phyloP scores from a whole-genome alignment of 2,888 invertebrate genomes.

The Eudemis profundana region DNA sequence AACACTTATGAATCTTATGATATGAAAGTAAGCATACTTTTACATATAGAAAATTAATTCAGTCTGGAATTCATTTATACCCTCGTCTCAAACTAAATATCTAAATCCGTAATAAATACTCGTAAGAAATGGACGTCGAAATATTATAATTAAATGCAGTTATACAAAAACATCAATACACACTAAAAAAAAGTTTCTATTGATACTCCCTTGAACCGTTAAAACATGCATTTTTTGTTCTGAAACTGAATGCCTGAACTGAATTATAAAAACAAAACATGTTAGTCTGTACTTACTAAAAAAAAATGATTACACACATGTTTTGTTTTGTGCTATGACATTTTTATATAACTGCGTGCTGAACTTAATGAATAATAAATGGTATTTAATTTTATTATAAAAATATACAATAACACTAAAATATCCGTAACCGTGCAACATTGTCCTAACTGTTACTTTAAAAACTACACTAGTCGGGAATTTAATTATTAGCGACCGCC shows the following conservation, averaged over 20 bases:
- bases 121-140: slow-evolving; percentile 61
- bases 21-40: slow-evolving; percentile 3
- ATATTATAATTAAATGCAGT: slow-evolving; percentile 49
- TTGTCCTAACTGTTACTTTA: slow-evolving; percentile 69
- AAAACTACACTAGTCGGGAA: slow-evolving; percentile 49
- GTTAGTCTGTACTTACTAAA: too few species aligned
- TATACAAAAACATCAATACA: neutral
- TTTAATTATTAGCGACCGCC: slow-evolving; percentile 35
- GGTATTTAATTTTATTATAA: slow-evolving; percentile 71
- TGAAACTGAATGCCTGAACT: too few species aligned
- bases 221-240: too few species aligned
- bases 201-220: too few species aligned
- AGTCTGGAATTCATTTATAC: slow-evolving; percentile 32
- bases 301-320: too few species aligned
- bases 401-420: slow-evolving; percentile 81
- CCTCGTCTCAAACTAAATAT: slow-evolving; percentile 33
- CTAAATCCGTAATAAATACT: slow-evolving; percentile 53
- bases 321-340: neutral
- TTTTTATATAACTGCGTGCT: slow-evolving; percentile 33
- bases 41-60: slow-evolving; percentile 29
- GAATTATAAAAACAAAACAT: too few species aligned
- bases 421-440: slow-evolving; percentile 76
- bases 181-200: neutral
- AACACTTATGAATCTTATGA: neutral
- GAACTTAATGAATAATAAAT: slow-evolving; percentile 63